These are phyloP conservation scores for Panthera leo DNA, from an alignment of 2,113 vertebrate genomes.

Conservation along the genomic window DNA sequence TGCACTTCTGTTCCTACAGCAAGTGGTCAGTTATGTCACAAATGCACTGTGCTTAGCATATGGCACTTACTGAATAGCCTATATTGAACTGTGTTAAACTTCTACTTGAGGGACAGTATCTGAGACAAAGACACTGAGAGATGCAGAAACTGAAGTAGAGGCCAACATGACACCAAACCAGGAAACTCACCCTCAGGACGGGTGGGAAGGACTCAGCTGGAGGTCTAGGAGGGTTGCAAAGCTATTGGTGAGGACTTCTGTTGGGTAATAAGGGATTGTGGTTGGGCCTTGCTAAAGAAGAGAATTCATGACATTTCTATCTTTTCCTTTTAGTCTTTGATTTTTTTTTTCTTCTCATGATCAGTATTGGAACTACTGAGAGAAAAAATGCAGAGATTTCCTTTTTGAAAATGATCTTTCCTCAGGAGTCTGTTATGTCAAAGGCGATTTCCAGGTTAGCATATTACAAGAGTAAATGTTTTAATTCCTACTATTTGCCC, in stretches of 20 bases:
- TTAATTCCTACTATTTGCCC: neutral
- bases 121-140: neutral
- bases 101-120: neutral
- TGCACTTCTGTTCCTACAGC: neutral
- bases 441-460: neutral
- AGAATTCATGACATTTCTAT: neutral
- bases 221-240: too few relatives aligned
- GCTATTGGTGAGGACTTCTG: rapidly evolving
- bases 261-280: neutral
- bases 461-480: neutral
- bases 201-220: neutral
- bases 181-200: neutral
- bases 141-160: neutral
- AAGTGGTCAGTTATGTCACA: neutral
- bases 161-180: rapidly evolving
- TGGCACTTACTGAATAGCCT: neutral
- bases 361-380: neutral
- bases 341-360: neutral
- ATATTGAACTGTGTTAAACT: neutral
- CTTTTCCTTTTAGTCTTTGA: neutral
- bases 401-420: neutral
- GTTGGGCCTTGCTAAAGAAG: neutral
- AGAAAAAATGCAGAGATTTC: neutral
- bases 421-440: neutral
- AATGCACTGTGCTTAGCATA: neutral